Conservation (phyloP, 2,113 vertebrate genomes). For the Eulemur rufifrons region DNA sequence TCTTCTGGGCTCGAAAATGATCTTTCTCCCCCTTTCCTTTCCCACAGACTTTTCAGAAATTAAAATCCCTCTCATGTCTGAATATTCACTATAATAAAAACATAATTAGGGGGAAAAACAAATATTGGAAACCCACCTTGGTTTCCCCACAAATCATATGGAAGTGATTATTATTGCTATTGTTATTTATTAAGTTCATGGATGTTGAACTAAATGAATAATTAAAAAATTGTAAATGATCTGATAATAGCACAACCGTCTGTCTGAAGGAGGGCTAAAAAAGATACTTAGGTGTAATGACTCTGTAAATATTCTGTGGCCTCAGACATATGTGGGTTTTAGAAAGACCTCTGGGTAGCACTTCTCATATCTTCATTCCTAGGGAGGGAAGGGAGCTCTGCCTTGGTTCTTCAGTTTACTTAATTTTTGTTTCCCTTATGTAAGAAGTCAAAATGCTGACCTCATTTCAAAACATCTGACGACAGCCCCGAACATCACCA, state of each 20-base stretch:
- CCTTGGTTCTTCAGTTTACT: constrained; percentile 14
- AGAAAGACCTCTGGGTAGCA: not conserved
- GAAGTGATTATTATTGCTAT: not conserved
- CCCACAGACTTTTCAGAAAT: constrained; percentile 9
- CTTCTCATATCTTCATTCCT: not conserved
- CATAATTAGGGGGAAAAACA: constrained; percentile 2
- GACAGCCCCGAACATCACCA: not conserved
- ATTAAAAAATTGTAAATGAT: not conserved
- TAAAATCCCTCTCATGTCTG: not conserved
- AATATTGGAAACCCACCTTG: not conserved
- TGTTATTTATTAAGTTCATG: not conserved
- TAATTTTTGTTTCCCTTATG: constrained; percentile 57
- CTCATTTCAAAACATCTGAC: constrained; percentile 34
- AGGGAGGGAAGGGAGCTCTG: not conserved
- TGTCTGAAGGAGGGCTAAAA: not conserved
- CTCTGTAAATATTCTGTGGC: not conserved
- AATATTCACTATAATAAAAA: constrained; percentile 37
- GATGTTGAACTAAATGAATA: not conserved
- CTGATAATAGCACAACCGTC: not conserved
- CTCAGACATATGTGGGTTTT: not conserved
- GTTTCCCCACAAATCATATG: not conserved
- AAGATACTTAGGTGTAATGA: not conserved
- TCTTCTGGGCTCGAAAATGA: not conserved
- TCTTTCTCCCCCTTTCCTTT: not conserved
- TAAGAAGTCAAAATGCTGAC: constrained; percentile 60